Conservation (phyloP, 2,113 vertebrate genomes). For the Macrotus californicus region DNA sequence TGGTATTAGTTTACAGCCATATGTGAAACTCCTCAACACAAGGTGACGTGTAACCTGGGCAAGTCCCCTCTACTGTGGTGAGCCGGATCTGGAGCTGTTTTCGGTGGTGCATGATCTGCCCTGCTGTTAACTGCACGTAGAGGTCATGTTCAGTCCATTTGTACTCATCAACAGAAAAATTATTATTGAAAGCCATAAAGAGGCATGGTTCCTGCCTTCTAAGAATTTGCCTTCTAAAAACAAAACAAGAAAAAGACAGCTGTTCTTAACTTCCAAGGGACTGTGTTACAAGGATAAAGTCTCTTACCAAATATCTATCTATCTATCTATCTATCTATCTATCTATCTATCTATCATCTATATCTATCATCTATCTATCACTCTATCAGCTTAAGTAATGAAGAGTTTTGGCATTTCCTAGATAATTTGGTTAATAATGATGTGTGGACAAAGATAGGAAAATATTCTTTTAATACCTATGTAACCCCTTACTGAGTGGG, state of each 20-base stretch:
- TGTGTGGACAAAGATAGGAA: neutral
- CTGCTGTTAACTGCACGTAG: neutral
- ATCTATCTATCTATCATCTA: neutral
- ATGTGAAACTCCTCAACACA: neutral
- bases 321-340: neutral
- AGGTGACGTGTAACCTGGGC: neutral
- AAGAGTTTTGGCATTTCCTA: conserved; percentile 15
- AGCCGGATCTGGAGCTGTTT: neutral
- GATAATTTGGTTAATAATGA: neutral
- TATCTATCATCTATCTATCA: neutral
- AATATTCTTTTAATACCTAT: neutral
- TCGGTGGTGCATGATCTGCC: neutral
- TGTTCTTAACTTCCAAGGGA: neutral
- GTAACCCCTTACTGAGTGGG: neutral
- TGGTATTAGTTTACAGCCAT: neutral
- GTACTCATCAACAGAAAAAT: neutral
- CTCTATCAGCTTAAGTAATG: neutral
- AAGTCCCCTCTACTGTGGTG: neutral
- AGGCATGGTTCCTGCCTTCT: neutral
- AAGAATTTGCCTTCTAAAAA: neutral
- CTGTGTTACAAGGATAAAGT: neutral
- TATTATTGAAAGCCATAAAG: neutral
- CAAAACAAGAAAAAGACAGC: neutral
- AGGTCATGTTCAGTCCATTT: neutral
- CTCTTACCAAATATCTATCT: neutral